These are phyloP conservation scores for Diuraphis noxia DNA, from an alignment of 1,140 invertebrate genomes.

Conservation along the genomic window DNA sequence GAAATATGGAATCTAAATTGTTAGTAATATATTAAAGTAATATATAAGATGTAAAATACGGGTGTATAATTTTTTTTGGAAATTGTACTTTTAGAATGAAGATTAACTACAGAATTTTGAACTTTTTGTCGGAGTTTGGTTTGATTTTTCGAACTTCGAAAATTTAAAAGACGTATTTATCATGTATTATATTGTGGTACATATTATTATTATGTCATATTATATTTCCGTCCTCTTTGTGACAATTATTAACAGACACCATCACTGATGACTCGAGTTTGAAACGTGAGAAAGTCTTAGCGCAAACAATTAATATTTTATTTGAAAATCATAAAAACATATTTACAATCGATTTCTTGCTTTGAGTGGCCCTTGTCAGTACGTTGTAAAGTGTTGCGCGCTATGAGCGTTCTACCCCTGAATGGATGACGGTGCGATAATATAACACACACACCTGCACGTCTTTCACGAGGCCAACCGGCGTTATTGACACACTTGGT, in stretches of 20 bases:
- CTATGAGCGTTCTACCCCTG: not conserved
- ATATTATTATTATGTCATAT: too few species aligned
- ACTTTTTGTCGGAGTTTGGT: too few species aligned
- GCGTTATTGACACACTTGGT: not conserved
- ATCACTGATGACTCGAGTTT: not conserved
- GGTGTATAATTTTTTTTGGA: too few species aligned
- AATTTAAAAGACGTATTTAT: too few species aligned
- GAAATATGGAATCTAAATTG: too few species aligned
- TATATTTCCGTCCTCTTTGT: not conserved
- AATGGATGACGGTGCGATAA: not conserved
- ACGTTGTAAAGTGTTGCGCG: slow-evolving; percentile 8
- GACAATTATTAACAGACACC: not conserved
- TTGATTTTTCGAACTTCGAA: too few species aligned
- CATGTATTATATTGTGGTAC: too few species aligned
- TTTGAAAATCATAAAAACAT: not conserved
- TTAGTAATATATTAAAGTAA: too few species aligned
- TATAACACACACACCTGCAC: slow-evolving; percentile 20
- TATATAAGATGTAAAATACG: too few species aligned
- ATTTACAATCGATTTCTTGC: not conserved
- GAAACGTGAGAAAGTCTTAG: not conserved
- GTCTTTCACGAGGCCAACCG: not conserved
- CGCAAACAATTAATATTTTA: too few species aligned
- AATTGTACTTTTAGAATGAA: too few species aligned
- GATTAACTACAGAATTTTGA: too few species aligned
- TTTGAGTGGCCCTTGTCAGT: not conserved